A percentile compares a stretch with the other conserved stretches of the same genome.
phyloP scores from a whole-genome alignment of 2,888 invertebrate species.

The Hoplodrina blanda region DNA sequence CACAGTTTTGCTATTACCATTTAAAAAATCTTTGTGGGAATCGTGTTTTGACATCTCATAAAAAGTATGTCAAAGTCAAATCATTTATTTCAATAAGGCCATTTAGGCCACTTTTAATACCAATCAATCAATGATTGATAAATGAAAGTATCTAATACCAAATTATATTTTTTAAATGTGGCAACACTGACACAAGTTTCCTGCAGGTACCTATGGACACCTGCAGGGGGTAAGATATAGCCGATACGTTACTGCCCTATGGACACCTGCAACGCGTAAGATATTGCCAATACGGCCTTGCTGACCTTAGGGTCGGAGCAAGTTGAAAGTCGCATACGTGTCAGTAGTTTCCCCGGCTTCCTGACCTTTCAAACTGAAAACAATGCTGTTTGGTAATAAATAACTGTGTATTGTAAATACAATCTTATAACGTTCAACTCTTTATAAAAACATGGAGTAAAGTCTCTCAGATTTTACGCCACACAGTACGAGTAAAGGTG shows the following conservation, averaged over 20 bases:
- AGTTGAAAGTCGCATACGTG: not conserved
- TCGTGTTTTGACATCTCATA: too few relatives aligned
- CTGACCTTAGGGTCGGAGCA: not conserved
- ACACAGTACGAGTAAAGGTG: not conserved
- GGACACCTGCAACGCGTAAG: constrained; percentile 12
- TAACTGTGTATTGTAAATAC: too few relatives aligned
- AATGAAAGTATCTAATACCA: too few relatives aligned
- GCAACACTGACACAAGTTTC: constrained; percentile 1
- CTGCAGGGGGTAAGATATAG: constrained; percentile 14
- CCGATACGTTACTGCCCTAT: too few relatives aligned
- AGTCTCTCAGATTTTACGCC: not conserved
- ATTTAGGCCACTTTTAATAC: too few relatives aligned
- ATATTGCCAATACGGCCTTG: constrained; percentile 17
- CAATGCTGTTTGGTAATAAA: not conserved
- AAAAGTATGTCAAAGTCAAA: too few relatives aligned
- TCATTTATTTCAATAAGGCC: too few relatives aligned
- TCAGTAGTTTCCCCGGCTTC: not conserved
- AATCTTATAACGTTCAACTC: not conserved
- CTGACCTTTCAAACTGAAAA: not conserved
- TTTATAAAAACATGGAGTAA: not conserved
- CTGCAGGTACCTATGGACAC: constrained; percentile 2
- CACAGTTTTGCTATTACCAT: too few relatives aligned
- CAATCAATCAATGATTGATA: too few relatives aligned
- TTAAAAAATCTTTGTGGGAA: too few relatives aligned
- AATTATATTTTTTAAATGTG: not conserved